Evolutionary conservation across 64 coral and sea anemone species (phyloP).

Genomic region (Acropora yongei): DNA sequence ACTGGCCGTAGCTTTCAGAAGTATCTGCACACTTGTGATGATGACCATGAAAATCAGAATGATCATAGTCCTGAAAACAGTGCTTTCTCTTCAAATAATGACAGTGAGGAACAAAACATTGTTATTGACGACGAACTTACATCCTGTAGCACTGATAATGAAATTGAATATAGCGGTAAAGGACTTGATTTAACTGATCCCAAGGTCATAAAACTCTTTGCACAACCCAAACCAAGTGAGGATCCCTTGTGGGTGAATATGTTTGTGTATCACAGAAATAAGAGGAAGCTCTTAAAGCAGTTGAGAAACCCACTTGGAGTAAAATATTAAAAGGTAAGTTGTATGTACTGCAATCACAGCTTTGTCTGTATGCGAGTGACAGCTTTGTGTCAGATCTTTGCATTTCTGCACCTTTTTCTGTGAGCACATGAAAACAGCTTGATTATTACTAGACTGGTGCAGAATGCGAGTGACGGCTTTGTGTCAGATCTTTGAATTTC

Average conservation of each 20-base stretch:
- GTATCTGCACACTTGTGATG: not conserved
- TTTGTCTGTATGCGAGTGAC: not conserved
- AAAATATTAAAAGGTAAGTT: conserved; percentile 12
- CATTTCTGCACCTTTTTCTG: too few species aligned
- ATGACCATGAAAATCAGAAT: not conserved
- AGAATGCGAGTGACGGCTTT: not conserved
- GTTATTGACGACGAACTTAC: not conserved
- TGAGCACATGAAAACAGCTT: too few species aligned
- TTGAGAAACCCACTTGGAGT: conserved; percentile 18
- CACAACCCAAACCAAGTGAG: conserved; percentile 10
- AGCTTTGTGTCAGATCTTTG: too few species aligned
- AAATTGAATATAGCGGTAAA: not conserved
- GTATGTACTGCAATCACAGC: not conserved
- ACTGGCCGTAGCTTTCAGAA: not conserved
- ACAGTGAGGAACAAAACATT: not conserved
- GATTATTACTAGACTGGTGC: too few species aligned
- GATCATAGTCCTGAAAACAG: not conserved
- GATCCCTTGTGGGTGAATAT: conserved; percentile 12
- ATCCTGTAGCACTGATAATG: not conserved
- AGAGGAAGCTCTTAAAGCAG: conserved; percentile 12
- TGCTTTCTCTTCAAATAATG: not conserved
- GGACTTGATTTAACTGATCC: not conserved
- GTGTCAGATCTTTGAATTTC: conserved; percentile 2
- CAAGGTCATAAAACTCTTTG: conserved; percentile 19
- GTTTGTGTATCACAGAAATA: conserved; percentile 1